Percentiles rank a stretch among this genome's conserved stretches.
These are phyloP conservation scores for Antedon mediterranea DNA, from an alignment of 53 echinoderm and acorn worm species.

Conservation along the genomic window DNA sequence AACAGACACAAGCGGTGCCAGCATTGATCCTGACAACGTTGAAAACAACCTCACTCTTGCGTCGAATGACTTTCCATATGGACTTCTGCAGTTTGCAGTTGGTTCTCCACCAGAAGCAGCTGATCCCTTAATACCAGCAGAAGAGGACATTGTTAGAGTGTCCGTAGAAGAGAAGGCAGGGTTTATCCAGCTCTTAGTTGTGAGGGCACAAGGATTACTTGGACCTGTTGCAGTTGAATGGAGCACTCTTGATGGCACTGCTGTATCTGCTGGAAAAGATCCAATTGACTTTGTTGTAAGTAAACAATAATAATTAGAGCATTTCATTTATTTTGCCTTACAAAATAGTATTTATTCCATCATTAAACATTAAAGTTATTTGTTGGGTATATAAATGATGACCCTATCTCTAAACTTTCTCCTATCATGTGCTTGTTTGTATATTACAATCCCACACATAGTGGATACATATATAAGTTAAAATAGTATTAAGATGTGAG, in stretches of 20 bases:
- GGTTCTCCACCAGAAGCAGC: conserved; percentile 47
- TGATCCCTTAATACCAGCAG: conserved; percentile 64
- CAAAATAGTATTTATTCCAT: too few species aligned
- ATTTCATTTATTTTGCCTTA: too few species aligned
- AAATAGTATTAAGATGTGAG: too few species aligned
- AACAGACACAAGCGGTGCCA: conserved; percentile 89
- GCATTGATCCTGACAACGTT: conserved; percentile 51
- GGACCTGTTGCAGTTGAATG: conserved; percentile 84
- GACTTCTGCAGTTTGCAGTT: conserved; percentile 73
- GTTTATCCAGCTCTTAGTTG: conserved; percentile 55
- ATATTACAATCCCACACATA: too few species aligned
- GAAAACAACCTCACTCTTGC: conserved; percentile 39
- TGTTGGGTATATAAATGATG: too few species aligned
- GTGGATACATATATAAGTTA: too few species aligned
- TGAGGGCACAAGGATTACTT: conserved; percentile 81
- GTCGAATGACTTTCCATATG: conserved; percentile 66
- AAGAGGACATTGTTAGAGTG: conserved; percentile 18
- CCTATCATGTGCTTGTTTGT: too few species aligned
- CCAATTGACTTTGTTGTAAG: conserved; percentile 89
- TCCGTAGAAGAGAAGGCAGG: conserved; percentile 67
- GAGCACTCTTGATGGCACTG: conserved; percentile 82
- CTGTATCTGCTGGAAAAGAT: conserved; percentile 83
- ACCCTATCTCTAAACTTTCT: too few species aligned
- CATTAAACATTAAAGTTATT: too few species aligned
- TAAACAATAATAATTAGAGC: neutral